A percentile compares a stretch with the other conserved stretches of the same genome.
Evolutionary conservation across 1,140 invertebrate genomes (phyloP).

Genomic region (Bathynomus jamesi): DNA sequence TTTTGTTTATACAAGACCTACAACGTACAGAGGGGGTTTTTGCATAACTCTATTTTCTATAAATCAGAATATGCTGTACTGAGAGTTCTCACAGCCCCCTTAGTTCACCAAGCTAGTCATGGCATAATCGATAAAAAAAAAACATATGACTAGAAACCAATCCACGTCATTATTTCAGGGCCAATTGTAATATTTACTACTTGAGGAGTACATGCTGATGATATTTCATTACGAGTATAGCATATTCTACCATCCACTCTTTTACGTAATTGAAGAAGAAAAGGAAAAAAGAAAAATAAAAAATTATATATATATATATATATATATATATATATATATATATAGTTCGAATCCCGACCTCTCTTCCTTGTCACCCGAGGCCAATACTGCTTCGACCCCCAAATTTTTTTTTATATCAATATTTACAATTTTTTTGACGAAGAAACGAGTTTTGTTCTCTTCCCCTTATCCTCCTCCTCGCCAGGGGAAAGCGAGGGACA

Average conservation of each 20-base stretch:
- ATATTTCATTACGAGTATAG: neutral
- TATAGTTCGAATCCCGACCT: too few species aligned
- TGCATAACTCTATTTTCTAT: slow-evolving; percentile 34
- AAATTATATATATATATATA: slow-evolving; percentile 1
- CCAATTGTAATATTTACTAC: neutral
- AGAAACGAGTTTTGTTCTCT: too few species aligned
- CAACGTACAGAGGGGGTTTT: slow-evolving; percentile 32
- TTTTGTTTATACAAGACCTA: slow-evolving; percentile 29
- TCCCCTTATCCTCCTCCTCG: too few species aligned
- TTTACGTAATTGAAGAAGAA: neutral
- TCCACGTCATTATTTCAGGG: slow-evolving; percentile 13
- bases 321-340: slow-evolving; percentile 3
- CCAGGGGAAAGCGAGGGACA: too few species aligned
- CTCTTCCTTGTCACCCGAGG: too few species aligned
- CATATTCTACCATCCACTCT: neutral
- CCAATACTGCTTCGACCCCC: too few species aligned
- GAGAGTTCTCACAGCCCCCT: slow-evolving; percentile 36
- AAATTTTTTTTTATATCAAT: too few species aligned
- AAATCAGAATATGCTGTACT: slow-evolving; percentile 35
- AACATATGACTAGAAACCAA: slow-evolving; percentile 34
- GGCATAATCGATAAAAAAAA: slow-evolving; percentile 34
- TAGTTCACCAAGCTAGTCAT: slow-evolving; percentile 35
- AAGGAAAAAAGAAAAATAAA: too few species aligned
- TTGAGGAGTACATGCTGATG: neutral
- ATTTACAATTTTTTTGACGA: too few species aligned